Conservation (phyloP, 2,888 invertebrate species). For the Phyllotreta cruciferae region DNA sequence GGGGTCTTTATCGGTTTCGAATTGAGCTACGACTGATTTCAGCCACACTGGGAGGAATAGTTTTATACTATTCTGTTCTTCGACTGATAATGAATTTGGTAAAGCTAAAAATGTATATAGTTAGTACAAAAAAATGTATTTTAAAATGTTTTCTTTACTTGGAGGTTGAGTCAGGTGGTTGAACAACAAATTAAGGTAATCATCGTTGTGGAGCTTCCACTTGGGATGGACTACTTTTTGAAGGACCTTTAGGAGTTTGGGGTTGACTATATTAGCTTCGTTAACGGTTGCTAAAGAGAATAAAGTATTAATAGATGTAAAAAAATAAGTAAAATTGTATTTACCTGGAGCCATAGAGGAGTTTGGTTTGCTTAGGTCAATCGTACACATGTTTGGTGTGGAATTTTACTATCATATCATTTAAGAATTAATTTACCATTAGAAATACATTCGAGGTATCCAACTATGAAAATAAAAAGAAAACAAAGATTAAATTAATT, state of each 20-base stretch:
- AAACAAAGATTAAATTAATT: too few relatives aligned
- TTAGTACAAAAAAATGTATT: too few relatives aligned
- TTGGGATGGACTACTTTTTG: slow-evolving; percentile 65
- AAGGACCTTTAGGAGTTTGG: slow-evolving; percentile 48
- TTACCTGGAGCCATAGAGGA: too few relatives aligned
- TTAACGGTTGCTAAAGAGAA: background rate
- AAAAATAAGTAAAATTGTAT: too few relatives aligned
- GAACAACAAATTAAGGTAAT: slow-evolving; percentile 70
- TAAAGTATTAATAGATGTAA: background rate
- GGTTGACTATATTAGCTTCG: slow-evolving; percentile 13
- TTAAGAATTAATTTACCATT: too few relatives aligned
- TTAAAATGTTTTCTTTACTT: too few relatives aligned
- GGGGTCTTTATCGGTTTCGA: slow-evolving; percentile 47
- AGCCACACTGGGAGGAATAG: slow-evolving; percentile 56
- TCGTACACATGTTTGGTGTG: too few relatives aligned
- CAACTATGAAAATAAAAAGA: too few relatives aligned
- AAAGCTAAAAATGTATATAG: slow-evolving; percentile 14
- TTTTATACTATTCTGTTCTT: slow-evolving; percentile 9
- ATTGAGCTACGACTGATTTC: slow-evolving; percentile 56
- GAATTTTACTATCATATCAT: too few relatives aligned
- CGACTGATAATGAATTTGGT: background rate
- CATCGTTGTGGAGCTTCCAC: slow-evolving; percentile 68
- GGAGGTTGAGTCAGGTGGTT: slow-evolving; percentile 66
- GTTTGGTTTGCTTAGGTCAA: too few relatives aligned
- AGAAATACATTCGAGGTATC: too few relatives aligned